Evolutionary conservation across 2,113 vertebrate genomes (phyloP), one percentile per base, ranked within the genome.

Genomic region (Perca flavescens): DNA sequence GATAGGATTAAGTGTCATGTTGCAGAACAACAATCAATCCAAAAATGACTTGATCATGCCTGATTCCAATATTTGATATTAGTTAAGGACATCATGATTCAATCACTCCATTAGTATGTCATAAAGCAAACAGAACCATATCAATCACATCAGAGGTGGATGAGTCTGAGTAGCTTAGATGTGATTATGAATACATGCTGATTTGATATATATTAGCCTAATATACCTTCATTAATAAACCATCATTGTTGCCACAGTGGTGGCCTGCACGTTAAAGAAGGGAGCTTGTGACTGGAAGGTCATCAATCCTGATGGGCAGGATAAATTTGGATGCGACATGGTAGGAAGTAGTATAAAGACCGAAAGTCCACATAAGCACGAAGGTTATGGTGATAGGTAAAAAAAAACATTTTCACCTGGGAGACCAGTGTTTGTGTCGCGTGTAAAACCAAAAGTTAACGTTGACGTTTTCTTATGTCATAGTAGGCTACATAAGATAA

Each of bases 51-150:
- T 13, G 2, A 58, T 65, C 13, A 6, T 13, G 15, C 6, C 53
- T 31, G 7, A 49, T 74, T 84, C n/a, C 2, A 74, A 31, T 83
- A 5, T 25, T 17, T 56, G 22, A 46, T 78, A 62, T 79, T 22
- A 62, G 28, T 56, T 52, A 72, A 46, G 49, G 71, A 76, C 49
- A 5, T 67, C 14, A 69, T 64, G 10, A 40, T 74, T 69, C 50
- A 47, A n/a, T 73, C 73, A 68, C 28, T 22, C 52, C 76, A 10
- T 82, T 61, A 67, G 6, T 49, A 68, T 40, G 43, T 49, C 57
- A 16, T 16, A 10, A 52, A 68, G n/a, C 43, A 80, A 49, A 21
- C 43, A 47, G 67, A 21, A 0, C 0, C 49, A 14, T 5, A 79
- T 79, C 36, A 36, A 62, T 63, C 57, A 71, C 28, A 56, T 56